phyloP scores from a whole-genome alignment of 2,888 invertebrate species.

The Plebejus argus region DNA sequence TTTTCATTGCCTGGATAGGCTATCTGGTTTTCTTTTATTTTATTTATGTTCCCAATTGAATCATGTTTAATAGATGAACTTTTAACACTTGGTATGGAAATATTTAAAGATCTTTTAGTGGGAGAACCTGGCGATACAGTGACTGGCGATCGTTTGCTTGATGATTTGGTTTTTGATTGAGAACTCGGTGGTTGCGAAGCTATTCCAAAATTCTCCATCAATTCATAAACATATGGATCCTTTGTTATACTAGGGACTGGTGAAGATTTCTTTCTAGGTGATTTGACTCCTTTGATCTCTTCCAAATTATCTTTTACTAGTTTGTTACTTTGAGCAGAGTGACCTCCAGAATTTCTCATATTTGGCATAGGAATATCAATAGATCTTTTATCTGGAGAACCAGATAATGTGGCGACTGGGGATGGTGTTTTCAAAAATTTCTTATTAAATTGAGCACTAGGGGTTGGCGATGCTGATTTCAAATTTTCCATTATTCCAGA shows the following conservation, averaged over 20 bases:
- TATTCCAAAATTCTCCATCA: neutral
- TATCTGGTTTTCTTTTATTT: slow-evolving; percentile 1
- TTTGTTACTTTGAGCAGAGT: neutral
- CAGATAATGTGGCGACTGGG: neutral
- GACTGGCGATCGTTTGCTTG: slow-evolving; percentile 6
- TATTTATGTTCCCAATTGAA: neutral
- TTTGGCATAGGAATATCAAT: neutral
- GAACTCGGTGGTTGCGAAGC: neutral
- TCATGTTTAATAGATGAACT: slow-evolving; percentile 22
- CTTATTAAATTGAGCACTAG: slow-evolving; percentile 14
- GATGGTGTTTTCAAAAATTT: neutral
- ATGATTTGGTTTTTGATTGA: slow-evolving; percentile 4
- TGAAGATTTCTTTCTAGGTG: slow-evolving; percentile 34
- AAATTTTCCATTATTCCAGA: slow-evolving; percentile 3
- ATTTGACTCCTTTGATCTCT: slow-evolving; percentile 17
- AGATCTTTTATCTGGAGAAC: neutral
- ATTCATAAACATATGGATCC: neutral
- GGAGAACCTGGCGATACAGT: slow-evolving; percentile 32
- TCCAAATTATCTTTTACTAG: neutral
- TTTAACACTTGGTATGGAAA: slow-evolving; percentile 38
- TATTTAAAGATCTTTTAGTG: slow-evolving; percentile 36
- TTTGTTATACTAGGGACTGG: slow-evolving; percentile 38
- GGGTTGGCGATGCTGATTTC: slow-evolving; percentile 17
- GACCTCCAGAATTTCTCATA: neutral
- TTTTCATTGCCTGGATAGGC: slow-evolving; percentile 15